phyloP scores from a whole-genome alignment of 2,888 invertebrate genomes.

The Synergus gifuensis region DNA sequence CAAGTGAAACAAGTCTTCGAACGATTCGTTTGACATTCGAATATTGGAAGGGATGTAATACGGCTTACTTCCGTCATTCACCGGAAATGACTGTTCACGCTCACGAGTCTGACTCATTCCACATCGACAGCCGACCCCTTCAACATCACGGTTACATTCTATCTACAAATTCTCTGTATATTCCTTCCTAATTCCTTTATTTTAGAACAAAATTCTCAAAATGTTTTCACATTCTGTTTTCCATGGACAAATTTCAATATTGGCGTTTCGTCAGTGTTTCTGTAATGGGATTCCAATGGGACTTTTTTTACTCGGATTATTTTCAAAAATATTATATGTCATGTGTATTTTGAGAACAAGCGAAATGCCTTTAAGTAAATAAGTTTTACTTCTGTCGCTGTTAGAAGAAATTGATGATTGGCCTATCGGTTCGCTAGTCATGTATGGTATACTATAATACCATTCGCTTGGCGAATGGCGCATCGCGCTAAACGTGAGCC shows the following conservation, averaged over 20 bases:
- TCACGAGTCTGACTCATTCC: conserved; percentile 62
- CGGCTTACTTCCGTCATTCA: conserved; percentile 65
- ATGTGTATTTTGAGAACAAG: neutral
- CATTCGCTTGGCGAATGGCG: conserved; percentile 47
- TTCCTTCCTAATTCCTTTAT: neutral
- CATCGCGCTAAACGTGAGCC: conserved; percentile 52
- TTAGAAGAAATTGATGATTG: conserved; percentile 33
- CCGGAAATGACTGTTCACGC: conserved; percentile 71
- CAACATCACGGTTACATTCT: conserved; percentile 20
- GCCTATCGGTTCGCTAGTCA: conserved; percentile 38
- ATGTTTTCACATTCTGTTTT: neutral
- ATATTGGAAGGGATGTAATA: conserved; percentile 66
- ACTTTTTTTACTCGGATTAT: neutral
- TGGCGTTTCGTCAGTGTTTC: neutral
- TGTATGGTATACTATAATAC: conserved; percentile 43
- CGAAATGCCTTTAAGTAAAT: conserved; percentile 5
- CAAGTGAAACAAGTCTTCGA: conserved; percentile 2
- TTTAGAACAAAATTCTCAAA: neutral
- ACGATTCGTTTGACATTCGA: conserved; percentile 49
- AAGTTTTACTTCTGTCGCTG: conserved; percentile 31
- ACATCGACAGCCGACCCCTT: conserved; percentile 28
- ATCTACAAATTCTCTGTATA: conserved; percentile 41
- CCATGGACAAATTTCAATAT: neutral
- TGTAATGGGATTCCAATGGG: no score
- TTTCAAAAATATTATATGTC: conserved; percentile 3